phyloP scores from a whole-genome alignment of 1,140 invertebrate genomes.

The Drosophila bocqueti region DNA sequence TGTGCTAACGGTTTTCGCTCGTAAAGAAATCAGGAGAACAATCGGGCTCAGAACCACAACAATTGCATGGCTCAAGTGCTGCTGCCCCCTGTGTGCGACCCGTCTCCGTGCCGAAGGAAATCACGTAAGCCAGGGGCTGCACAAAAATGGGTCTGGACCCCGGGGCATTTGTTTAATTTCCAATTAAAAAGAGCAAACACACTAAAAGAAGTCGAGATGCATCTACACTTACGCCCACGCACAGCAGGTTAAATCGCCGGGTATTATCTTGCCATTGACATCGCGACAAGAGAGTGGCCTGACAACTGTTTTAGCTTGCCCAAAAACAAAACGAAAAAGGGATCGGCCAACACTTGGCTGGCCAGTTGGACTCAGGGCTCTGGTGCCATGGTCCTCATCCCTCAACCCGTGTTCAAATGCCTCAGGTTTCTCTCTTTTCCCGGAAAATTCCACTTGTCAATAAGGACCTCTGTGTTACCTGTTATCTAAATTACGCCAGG shows the following conservation, averaged over 20 bases:
- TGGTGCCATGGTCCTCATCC: conserved; percentile 7
- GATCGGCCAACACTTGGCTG: conserved; percentile 69
- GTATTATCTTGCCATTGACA: conserved; percentile 81
- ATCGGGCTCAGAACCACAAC: conserved; percentile 63
- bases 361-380: conserved; percentile 60
- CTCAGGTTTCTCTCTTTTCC: conserved; percentile 61
- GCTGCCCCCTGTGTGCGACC: neutral
- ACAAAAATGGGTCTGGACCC: conserved; percentile 47
- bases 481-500: conserved; percentile 84
- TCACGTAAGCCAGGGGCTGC: conserved; percentile 73
- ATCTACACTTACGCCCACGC: conserved; percentile 68
- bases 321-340: conserved; percentile 33
- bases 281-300: conserved; percentile 68
- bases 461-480: conserved; percentile 70
- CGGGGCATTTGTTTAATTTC: conserved; percentile 79
- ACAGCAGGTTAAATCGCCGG: conserved; percentile 74
- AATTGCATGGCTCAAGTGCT: conserved; percentile 71
- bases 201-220: conserved; percentile 41
- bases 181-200: conserved; percentile 83
- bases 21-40: conserved; percentile 69
- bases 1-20: conserved; percentile 66
- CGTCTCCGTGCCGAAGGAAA: conserved; percentile 48
- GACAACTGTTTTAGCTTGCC: conserved; percentile 74
- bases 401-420: conserved; percentile 50
- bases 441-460: conserved; percentile 84